A percentile compares a stretch with the other conserved stretches of the same genome.
phyloP scores from a whole-genome alignment of 1,140 invertebrate genomes.

The Venustaconcha ellipsiformis region DNA sequence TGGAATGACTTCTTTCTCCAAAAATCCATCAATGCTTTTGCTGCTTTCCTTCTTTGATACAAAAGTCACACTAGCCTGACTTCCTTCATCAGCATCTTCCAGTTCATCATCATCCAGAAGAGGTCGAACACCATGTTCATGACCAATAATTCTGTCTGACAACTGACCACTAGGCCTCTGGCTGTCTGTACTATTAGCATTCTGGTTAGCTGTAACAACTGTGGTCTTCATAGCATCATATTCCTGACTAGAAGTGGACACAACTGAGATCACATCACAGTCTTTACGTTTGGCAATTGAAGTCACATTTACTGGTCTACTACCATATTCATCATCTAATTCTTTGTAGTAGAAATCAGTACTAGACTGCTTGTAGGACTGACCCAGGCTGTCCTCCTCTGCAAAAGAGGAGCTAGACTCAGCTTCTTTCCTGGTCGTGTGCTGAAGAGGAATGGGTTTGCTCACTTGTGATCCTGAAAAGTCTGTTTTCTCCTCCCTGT shows the following conservation, averaged over 20 bases:
- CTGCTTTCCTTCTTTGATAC: too few species aligned
- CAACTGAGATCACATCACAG: slow-evolving; percentile 31
- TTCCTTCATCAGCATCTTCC: slow-evolving; percentile 69
- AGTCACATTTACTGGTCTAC: slow-evolving; percentile 48
- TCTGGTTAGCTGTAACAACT: slow-evolving; percentile 8
- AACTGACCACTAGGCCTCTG: slow-evolving; percentile 5
- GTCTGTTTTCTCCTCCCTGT: slow-evolving; percentile 29
- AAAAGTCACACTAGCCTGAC: too few species aligned
- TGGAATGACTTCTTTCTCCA: too few species aligned
- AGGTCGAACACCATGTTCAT: slow-evolving; percentile 84
- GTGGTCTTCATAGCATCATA: slow-evolving; percentile 17
- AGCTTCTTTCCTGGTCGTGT: slow-evolving; percentile 50
- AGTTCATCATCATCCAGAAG: slow-evolving; percentile 84
- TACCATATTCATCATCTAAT: slow-evolving; percentile 67
- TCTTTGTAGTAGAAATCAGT: slow-evolving; percentile 63
- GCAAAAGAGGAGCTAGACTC: slow-evolving; percentile 62
- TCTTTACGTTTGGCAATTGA: slow-evolving; percentile 18
- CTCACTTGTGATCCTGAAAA: slow-evolving; percentile 38
- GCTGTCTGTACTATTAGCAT: slow-evolving; percentile 10
- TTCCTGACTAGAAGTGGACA: slow-evolving; percentile 32
- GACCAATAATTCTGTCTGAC: slow-evolving; percentile 75
- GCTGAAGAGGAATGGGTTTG: slow-evolving; percentile 35
- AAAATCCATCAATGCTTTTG: too few species aligned
- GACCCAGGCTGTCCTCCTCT: slow-evolving; percentile 55
- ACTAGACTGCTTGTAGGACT: slow-evolving; percentile 26